Evolutionary conservation across 2,797 vertebrate genomes (phyloP).

Genomic region (Mus caroli): DNA sequence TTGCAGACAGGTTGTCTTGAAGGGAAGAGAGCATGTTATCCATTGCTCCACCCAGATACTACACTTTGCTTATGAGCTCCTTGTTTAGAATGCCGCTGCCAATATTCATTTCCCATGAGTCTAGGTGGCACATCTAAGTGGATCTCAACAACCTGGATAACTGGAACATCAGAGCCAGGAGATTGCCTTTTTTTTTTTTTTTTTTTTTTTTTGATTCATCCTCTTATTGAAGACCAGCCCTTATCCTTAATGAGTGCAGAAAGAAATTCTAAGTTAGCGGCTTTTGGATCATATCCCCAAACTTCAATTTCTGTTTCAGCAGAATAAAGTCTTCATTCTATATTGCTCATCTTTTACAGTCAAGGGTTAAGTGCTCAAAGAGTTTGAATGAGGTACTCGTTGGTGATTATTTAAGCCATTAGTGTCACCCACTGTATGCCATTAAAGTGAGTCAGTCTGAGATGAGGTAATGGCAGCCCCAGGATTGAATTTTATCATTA

Average conservation of each 20-base stretch:
- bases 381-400: constrained; percentile 10
- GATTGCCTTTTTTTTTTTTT: neutral
- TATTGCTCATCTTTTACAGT: constrained; percentile 50
- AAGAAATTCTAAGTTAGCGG: constrained; percentile 56
- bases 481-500: constrained; percentile 60
- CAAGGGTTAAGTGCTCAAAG: constrained; percentile 58
- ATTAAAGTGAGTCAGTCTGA: constrained; percentile 61
- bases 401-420: constrained; percentile 63
- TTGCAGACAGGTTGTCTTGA: neutral
- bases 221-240: constrained; percentile 7
- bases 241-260: constrained; percentile 26
- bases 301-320: constrained; percentile 41
- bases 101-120: constrained; percentile 32
- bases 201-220: neutral
- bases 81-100: constrained; percentile 38
- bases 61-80: constrained; percentile 3
- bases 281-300: constrained; percentile 44
- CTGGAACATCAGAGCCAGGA: constrained; percentile 31
- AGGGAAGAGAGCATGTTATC: neutral
- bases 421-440: constrained; percentile 52
- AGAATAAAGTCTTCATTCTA: constrained; percentile 43
- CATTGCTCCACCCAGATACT: constrained; percentile 18
- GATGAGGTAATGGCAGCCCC: constrained; percentile 59
- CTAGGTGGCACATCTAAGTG: neutral
- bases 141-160: constrained; percentile 41